phyloP scores from a whole-genome alignment of 2,888 invertebrate genomes.

The Cheilosia soror region DNA sequence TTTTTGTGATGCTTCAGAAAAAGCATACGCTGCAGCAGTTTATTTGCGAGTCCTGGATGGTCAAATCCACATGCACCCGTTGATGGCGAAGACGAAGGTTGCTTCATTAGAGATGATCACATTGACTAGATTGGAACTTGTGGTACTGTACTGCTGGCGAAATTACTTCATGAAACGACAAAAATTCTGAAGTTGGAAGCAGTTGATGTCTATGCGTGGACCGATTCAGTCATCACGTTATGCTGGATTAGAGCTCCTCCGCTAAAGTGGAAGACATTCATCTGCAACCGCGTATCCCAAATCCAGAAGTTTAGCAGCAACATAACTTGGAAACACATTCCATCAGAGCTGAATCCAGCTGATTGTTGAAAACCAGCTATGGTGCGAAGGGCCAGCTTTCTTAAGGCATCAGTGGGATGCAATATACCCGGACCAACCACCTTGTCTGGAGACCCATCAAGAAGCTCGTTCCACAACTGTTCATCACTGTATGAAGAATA shows the following conservation, averaged over 20 bases:
- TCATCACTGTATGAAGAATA: not conserved
- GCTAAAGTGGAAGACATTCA: constrained; percentile 5
- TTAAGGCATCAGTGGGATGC: not conserved
- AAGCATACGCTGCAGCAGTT: not conserved
- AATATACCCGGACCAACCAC: not conserved
- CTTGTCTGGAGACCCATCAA: no score
- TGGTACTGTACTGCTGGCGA: no score
- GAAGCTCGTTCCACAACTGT: no score
- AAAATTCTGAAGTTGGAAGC: not conserved
- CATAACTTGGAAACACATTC: constrained; percentile 2
- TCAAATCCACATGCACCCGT: not conserved
- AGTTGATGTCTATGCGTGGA: not conserved
- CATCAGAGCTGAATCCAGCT: constrained; percentile 1
- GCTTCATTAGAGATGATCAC: not conserved
- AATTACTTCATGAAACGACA: no score
- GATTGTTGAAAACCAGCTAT: not conserved
- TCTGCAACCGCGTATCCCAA: constrained; percentile 17
- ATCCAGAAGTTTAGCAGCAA: constrained; percentile 12
- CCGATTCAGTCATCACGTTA: constrained; percentile 13
- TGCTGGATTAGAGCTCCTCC: constrained; percentile 11
- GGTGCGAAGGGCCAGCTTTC: not conserved
- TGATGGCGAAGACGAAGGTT: not conserved
- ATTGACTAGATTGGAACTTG: not conserved
- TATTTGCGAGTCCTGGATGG: not conserved
- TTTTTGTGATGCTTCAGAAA: not conserved